phyloP scores from a whole-genome alignment of 2,797 vertebrate species.

The Rhyacichthys aspro region DNA sequence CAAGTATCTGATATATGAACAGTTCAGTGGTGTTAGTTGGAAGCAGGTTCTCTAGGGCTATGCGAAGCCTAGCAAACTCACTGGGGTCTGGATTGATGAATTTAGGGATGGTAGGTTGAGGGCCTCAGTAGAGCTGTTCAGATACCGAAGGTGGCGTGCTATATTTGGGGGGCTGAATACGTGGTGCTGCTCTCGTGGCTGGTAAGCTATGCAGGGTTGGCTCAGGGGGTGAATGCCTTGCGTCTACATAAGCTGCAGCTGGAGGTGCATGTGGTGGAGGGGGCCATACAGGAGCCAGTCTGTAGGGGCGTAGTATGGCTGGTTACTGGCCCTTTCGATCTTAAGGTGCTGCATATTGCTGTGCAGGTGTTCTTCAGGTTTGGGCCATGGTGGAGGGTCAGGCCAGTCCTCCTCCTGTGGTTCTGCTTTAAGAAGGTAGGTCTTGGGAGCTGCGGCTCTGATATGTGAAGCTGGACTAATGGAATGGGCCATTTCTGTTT shows the following conservation, averaged over 20 bases:
- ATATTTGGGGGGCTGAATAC: not conserved
- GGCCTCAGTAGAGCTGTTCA: too few relatives aligned
- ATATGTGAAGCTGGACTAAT: not conserved
- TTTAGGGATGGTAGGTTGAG: not conserved
- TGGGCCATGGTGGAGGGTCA: not conserved
- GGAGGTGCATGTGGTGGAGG: too few relatives aligned
- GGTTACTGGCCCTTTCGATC: not conserved
- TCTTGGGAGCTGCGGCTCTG: too few relatives aligned
- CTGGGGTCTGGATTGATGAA: slow-evolving; percentile 7
- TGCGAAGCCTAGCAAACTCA: not conserved
- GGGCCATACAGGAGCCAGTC: too few relatives aligned
- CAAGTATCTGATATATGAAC: slow-evolving; percentile 12
- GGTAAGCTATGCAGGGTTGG: not conserved
- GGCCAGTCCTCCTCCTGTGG: not conserved
- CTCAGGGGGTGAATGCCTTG: not conserved
- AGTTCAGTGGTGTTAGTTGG: not conserved
- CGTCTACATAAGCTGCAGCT: not conserved
- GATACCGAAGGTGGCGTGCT: too few relatives aligned
- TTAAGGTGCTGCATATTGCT: not conserved
- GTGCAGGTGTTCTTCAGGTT: not conserved
- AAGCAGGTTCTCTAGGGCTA: slow-evolving; percentile 8
- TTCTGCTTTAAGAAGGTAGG: not conserved
- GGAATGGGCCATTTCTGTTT: not conserved
- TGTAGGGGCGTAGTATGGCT: not conserved
- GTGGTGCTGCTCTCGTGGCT: not conserved